A percentile compares a stretch with the other conserved stretches of the same genome.
These are phyloP conservation scores for Mola mola DNA, from an alignment of 2,113 vertebrate species.

Conservation along the genomic window DNA sequence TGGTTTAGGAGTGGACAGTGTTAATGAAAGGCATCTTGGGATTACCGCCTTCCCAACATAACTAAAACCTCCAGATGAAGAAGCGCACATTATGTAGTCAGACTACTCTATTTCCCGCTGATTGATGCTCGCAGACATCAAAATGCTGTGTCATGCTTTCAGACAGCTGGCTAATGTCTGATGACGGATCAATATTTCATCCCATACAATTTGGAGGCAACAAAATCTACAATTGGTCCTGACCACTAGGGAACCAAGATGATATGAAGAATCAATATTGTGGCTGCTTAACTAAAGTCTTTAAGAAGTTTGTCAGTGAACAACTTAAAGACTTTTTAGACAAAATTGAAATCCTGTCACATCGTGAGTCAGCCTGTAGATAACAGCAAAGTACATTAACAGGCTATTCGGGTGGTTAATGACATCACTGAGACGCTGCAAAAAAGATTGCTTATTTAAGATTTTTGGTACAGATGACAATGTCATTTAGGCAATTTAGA, in stretches of 20 bases:
- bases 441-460: too few relatives aligned
- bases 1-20: constrained; percentile 35
- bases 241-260: neutral
- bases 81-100: neutral
- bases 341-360: too few relatives aligned
- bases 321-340: too few relatives aligned
- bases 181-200: constrained; percentile 2
- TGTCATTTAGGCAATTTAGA: too few relatives aligned
- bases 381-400: too few relatives aligned
- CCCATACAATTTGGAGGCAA: neutral
- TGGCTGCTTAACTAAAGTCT: too few relatives aligned
- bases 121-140: constrained; percentile 2
- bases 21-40: constrained; percentile 33
- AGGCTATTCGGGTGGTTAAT: too few relatives aligned
- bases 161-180: neutral
- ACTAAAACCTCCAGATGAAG: constrained; percentile 33
- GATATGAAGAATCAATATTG: neutral
- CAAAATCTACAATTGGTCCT: neutral
- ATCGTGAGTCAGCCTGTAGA: too few relatives aligned
- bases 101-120: neutral
- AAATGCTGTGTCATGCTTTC: constrained; percentile 12
- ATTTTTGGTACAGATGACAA: too few relatives aligned
- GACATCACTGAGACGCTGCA: too few relatives aligned
- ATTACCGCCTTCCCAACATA: constrained; percentile 17
- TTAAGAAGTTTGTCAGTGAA: too few relatives aligned